Evolutionary conservation across 2,888 invertebrate species (phyloP).

Genomic region (Catocala sponsa): DNA sequence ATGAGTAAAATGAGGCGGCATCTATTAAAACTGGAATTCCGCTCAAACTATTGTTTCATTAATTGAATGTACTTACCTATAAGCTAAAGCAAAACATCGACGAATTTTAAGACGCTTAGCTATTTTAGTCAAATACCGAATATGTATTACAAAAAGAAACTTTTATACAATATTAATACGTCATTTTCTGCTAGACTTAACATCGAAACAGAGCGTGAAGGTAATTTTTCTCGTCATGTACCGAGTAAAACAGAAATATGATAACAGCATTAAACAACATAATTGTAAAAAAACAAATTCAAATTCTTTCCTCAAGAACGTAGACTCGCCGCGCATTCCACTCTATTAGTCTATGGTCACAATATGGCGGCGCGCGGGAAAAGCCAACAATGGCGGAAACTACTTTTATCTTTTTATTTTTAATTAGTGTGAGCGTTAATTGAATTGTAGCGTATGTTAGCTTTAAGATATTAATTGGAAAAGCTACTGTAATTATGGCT

Average conservation of each 20-base stretch:
- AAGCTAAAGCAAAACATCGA: no score
- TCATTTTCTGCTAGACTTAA: slow-evolving; percentile 6
- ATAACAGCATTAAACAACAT: slow-evolving; percentile 21
- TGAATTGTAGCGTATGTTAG: slow-evolving; percentile 48
- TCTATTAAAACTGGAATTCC: no score
- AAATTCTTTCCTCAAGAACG: slow-evolving; percentile 26
- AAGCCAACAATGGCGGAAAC: slow-evolving; percentile 70
- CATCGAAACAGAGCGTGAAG: slow-evolving; percentile 15
- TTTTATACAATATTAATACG: slow-evolving; percentile 1
- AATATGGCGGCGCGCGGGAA: slow-evolving; percentile 68
- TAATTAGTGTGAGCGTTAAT: slow-evolving; percentile 64
- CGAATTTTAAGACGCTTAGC: no score
- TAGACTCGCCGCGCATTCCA: no score
- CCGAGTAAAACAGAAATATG: slow-evolving; percentile 11
- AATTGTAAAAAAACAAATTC: slow-evolving; percentile 15
- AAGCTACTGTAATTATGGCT: neutral
- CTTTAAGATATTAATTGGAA: slow-evolving; percentile 21
- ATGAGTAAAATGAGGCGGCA: no score
- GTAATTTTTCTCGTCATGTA: slow-evolving; percentile 6
- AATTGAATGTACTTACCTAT: no score
- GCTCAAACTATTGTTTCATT: no score
- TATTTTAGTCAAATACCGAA: no score
- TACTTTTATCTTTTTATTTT: slow-evolving; percentile 59
- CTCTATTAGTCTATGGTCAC: no score
- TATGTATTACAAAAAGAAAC: neutral